Evolutionary conservation across 2,113 vertebrate species (phyloP).

Genomic region (Struthio camelus): DNA sequence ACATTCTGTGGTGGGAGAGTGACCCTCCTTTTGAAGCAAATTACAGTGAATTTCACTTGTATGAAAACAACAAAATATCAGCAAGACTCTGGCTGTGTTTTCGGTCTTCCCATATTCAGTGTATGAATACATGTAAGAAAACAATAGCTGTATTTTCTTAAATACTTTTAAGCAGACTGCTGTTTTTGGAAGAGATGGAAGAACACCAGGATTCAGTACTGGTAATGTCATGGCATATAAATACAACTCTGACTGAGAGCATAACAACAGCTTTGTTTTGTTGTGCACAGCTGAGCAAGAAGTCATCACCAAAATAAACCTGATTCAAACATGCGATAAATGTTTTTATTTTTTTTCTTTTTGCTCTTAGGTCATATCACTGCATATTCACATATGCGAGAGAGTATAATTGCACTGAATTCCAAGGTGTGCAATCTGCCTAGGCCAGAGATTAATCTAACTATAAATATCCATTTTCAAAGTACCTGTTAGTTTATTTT

Average conservation of each 20-base stretch:
- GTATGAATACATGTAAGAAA: constrained; percentile 25
- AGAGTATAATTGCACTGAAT: not conserved
- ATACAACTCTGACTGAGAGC: constrained; percentile 45
- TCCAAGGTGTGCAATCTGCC: not conserved
- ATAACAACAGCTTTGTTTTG: constrained; percentile 64
- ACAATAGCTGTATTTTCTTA: constrained; percentile 32
- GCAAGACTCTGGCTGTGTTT: constrained; percentile 27
- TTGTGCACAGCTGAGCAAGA: constrained; percentile 59
- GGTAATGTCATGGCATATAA: constrained; percentile 57
- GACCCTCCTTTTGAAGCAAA: constrained; percentile 8
- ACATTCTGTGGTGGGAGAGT: not conserved
- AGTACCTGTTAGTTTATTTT: not conserved
- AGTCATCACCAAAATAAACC: constrained; percentile 62
- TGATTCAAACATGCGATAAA: constrained; percentile 3
- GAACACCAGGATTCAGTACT: constrained; percentile 29
- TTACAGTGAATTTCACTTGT: constrained; percentile 44
- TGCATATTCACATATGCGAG: too few relatives aligned
- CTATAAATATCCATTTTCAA: not conserved
- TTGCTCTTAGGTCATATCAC: not conserved
- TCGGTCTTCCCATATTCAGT: constrained; percentile 39
- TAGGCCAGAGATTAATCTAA: not conserved
- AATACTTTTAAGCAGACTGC: constrained; percentile 5
- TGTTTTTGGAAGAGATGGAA: constrained; percentile 50
- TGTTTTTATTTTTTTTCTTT: constrained; percentile 44
- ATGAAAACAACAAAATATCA: constrained; percentile 42